Conservation (phyloP, 2,113 vertebrate genomes). For the Turdus rufiventris region DNA sequence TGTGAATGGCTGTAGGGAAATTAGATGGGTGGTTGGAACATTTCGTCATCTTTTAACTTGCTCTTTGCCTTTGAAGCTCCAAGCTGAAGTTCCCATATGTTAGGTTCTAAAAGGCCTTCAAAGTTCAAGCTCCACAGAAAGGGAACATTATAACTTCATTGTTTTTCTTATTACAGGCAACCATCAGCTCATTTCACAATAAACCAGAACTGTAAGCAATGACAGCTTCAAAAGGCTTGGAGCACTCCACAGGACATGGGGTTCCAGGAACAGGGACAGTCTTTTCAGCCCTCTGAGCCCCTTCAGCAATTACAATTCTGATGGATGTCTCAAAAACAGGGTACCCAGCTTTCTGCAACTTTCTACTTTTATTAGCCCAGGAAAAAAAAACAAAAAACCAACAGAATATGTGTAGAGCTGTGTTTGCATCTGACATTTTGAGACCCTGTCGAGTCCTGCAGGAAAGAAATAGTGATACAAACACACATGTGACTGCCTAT, state of each 20-base stretch:
- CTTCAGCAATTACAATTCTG: background rate
- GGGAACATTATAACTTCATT: background rate
- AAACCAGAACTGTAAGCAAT: background rate
- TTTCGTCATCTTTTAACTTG: constrained; percentile 15
- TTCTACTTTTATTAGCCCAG: background rate
- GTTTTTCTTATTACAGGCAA: background rate
- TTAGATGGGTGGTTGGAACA: background rate
- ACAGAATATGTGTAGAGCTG: background rate
- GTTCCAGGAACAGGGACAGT: background rate
- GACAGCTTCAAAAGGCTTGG: background rate
- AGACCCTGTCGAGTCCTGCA: background rate
- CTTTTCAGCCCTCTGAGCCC: background rate
- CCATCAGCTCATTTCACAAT: background rate
- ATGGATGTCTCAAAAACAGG: background rate
- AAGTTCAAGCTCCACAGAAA: background rate
- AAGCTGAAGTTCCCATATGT: background rate
- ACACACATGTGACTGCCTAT: background rate
- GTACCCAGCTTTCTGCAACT: background rate
- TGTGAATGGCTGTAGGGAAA: constrained; percentile 16
- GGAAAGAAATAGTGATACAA: background rate
- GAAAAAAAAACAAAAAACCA: background rate
- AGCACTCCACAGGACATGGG: background rate
- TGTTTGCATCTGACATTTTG: background rate
- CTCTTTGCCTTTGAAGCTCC: constrained; percentile 2
- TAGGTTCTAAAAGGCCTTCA: background rate